Evolutionary conservation across 2,888 invertebrate genomes (phyloP), one percentile per base, ranked within the genome.

Genomic region (Mimumesa dahlbomi): DNA sequence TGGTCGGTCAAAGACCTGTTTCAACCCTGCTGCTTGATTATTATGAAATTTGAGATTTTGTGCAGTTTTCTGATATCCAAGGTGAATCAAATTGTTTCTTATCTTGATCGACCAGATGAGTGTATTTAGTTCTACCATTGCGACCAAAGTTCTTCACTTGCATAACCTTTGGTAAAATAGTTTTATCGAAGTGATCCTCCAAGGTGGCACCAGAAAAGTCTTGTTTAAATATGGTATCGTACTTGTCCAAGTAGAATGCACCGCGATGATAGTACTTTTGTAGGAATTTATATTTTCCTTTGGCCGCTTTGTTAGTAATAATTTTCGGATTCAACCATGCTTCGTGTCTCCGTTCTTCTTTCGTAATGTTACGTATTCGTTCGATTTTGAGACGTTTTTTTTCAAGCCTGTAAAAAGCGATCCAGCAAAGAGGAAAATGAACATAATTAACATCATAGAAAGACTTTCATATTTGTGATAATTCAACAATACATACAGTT

Each of bases 211-310:
- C 96, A 0, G 98, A 96, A 90, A 97, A 98, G 88, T 99, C 98
- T 82, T 98, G 93, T 87, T 96, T 97, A 85, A 95, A 94, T 13
- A 98, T 95, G 31, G 95, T 94, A 56, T 98, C 96, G 78, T 98
- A 98, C 83, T 94, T 94, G 85, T 98, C 96, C 93, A 99, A 91
- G 89, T 97, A 99, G 93, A 99, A 99, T 2, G 97, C 99, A 90
- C 99, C 99, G 86, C 99, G 94, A 92, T 99, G 99, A 89, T 98
- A 99, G 90, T 99, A 99, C 89, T 99, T 99, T 91, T 99, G 99
- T 81, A 99, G 91, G 91, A 99, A 99, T 90, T 99, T 99, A 92
- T 99, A 99, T 91, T 99, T 99, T 68, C 99, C 98, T 90, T 98
- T 98, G 54, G 94, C 93, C 0, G 97, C 94, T 89, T 98, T 98